Base-by-base conservation (phyloP, 2,888 invertebrate genomes). In the Parthenolecanium corni region DNA sequence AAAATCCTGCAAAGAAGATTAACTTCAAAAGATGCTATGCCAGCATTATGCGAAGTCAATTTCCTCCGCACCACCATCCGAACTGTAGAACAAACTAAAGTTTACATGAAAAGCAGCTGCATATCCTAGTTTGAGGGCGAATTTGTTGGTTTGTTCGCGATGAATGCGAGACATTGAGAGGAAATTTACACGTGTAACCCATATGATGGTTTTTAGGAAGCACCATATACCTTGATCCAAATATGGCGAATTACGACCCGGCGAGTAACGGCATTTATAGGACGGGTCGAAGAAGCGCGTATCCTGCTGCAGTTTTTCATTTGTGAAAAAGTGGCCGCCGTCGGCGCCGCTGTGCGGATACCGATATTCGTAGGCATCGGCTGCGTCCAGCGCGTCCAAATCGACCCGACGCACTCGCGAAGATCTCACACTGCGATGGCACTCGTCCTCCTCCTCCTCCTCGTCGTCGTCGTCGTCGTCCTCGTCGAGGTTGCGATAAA, bases 391-490 rank as follows among this genome's bases (percentile, higher is more conserved):
- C 24, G 12, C 24, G n/a, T 12, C 24, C 24, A 11, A 14, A 52
- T 4, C 21, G 49, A 23, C 21, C 9, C 16, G 16, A 44, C 18
- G 46, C 46, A 5, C 18, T 20, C 3, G 20, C 46, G 18, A 20
- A 9, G 46, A 9, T 9, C 3, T 11, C 16, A 5, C 6, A 20
- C 14, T 18, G 4, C 14, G 49, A 23, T 11, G 18, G 21, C 21
- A 21, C 18, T 21, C 14, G 21, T 49, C 23, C 49, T 64, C 56
- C 52, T 61, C 47, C 47, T 53, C 25, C 20, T 51, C 78, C 68
- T 79, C 78, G n/a, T 44, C 16, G 14, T 18, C 16, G 23, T 49
- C 52, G 36, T 31, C 52, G 36, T 18, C 52, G 4, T 16, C 38
- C 16, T 18, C 52, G 25, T 52, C 31, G 31, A 31, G 31, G 31